Conservation (phyloP, 2,888 invertebrate species). For the Torymus aiolomorphi region DNA sequence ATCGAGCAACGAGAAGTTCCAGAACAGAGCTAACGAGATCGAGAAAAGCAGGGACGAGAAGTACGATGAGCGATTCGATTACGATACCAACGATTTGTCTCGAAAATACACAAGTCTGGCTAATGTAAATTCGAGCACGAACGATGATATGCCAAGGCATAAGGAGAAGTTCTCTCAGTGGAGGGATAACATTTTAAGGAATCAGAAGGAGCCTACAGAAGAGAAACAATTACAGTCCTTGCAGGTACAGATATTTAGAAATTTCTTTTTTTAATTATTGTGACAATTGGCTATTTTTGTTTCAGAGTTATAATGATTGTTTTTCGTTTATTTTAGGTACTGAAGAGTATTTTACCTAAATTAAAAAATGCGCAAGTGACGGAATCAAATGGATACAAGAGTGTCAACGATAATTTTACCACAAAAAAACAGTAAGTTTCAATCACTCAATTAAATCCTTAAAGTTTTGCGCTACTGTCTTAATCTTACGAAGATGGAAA, state of each 20-base stretch:
- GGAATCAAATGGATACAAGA: conserved; percentile 65
- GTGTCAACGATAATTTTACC: conserved; percentile 42
- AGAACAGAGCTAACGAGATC: conserved; percentile 51
- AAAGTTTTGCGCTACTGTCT: not conserved
- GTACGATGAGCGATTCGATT: conserved; percentile 16
- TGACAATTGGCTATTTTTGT: too few relatives aligned
- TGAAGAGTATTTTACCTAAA: conserved; percentile 73
- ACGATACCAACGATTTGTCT: conserved; percentile 38
- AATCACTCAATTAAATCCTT: not conserved
- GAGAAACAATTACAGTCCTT: conserved; percentile 71
- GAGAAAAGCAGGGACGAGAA: conserved; percentile 43
- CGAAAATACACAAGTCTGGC: conserved; percentile 66
- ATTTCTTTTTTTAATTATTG: too few relatives aligned
- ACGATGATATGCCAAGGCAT: conserved; percentile 60
- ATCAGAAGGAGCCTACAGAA: conserved; percentile 67
- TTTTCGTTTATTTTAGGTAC: conserved; percentile 63
- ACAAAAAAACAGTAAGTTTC: conserved; percentile 57
- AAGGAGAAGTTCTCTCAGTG: conserved; percentile 71
- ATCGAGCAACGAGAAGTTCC: conserved; percentile 64
- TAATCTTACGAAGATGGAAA: not conserved
- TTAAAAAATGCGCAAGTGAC: conserved; percentile 70
- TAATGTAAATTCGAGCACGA: conserved; percentile 60
- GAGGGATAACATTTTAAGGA: conserved; percentile 69
- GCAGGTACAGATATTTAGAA: conserved; percentile 62
- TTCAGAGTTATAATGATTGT: not conserved